Conservation (phyloP, 2,113 vertebrate species). For the Psilopsiagon aymara region DNA sequence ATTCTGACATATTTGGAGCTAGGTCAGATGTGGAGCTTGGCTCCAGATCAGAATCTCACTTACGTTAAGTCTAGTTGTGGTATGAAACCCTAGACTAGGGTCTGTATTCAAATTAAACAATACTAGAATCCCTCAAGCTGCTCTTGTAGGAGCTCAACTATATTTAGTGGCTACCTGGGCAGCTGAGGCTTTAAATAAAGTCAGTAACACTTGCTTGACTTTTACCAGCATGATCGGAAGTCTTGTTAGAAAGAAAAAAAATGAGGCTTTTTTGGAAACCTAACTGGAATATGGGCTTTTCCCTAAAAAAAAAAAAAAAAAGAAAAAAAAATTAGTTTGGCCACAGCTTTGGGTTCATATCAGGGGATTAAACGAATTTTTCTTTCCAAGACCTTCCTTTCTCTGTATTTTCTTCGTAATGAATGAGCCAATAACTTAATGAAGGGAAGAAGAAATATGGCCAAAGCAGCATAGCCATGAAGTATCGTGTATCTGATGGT, state of each 20-base stretch:
- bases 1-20: constrained; percentile 51
- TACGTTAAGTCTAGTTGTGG: neutral
- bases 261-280: neutral
- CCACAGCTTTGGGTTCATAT: neutral
- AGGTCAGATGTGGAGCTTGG: constrained; percentile 45
- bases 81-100: constrained; percentile 34
- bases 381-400: neutral
- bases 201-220: neutral
- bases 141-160: neutral
- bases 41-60: constrained; percentile 43
- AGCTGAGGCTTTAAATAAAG: constrained; percentile 14
- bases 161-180: constrained; percentile 54
- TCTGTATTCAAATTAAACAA: constrained; percentile 59
- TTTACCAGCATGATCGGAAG: neutral
- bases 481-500: neutral
- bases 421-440: neutral
- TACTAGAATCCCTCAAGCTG: neutral
- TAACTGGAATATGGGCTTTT: neutral
- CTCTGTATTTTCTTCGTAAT: neutral
- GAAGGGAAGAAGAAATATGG: neutral
- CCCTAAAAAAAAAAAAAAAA: neutral
- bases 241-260: neutral
- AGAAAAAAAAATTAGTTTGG: too few species aligned
- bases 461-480: neutral
- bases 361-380: neutral